Base-by-base conservation (phyloP, 1,140 invertebrate genomes). In the Lucilia cuprina region DNA sequence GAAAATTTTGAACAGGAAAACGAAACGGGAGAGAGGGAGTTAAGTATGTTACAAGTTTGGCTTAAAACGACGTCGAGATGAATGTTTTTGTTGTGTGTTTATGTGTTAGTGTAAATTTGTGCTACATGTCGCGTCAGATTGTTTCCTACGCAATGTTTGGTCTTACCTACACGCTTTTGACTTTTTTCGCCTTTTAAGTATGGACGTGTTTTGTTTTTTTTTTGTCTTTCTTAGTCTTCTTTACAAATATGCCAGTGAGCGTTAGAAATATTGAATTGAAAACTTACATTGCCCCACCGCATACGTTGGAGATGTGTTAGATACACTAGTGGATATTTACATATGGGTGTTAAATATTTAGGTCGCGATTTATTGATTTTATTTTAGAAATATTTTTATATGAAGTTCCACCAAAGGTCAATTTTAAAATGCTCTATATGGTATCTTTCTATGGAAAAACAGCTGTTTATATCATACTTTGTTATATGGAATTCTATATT, bases 141-240 rank as follows among this genome's bases (percentile, higher is more conserved):
- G 65, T 70, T 21, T 21, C 65, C 65, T 70, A 70, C 65, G 65
- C 65, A 70, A 70, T 70, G 19, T 70, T 70, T 19, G 25, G 65
- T 70, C 12, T 60, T 70, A 21, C 65, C 65, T 70, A 70, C 65
- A 70, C 65, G 65, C 65, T 70, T 70, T 70, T 70, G 65, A 70
- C 65, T 70, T 70, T n/a, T 70, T 21, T 70, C 65, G 65, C 65
- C 65, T 70, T 70, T 70, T 70, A 70, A 70, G 65, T 21, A 19
- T 70, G 19, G 21, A 21, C 65, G 21, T n/a, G 7, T 60, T 60
- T 60, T 60, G 1, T n/a, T 60, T 60, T 5, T 60, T 60, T 3
- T 60, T 30, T 30, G 1, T 30, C 1, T 30, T 30, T 30, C 13
- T 60, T 60, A 1, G 14, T 60, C n/a, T 60, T 17, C 55, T 60